Base-by-base conservation (phyloP, 2,113 vertebrate species). In the Desmodus rotundus region DNA sequence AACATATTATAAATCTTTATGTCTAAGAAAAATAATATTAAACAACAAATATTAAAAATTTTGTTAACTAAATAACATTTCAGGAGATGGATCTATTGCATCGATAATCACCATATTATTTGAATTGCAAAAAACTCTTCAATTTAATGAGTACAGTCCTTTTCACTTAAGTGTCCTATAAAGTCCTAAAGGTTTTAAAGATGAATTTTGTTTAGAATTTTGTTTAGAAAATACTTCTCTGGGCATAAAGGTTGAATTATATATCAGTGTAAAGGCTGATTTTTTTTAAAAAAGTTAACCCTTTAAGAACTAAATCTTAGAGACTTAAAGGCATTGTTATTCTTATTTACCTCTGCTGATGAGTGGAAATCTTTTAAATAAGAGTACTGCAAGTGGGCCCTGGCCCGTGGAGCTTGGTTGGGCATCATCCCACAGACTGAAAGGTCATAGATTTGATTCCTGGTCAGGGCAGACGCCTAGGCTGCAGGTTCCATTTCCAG, bases 21-120 rank as follows among this genome's bases (percentile, higher is more conserved):
- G 54, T 97, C 72, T 93, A 82, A 96, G 89, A 97, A 97, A 67
- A 85, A 82, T 91, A 87, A 78, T 81, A 90, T 91, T 87, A 96
- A 82, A 95, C 54, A 91, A 68, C 63, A 70, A 91, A 43, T 61
- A 91, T 72, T 87, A 67, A 74, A 89, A 97, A 81, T 94, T 94
- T 96, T 96, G 54, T 36, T 91, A 95, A 80, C 84, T 50, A 50
- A 97, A 89, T 84, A 94, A 83, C 87, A 70, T 89, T 96, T 67
- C 83, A 94, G 24, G 38, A 97, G 61, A 94, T 77, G n/a, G 74
- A 93, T 91, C 90, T 96, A 52, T 43, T 96, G 20, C 74, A 96
- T 38, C 67, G 54, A 92, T 95, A 96, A 94, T 98, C 98, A 97
- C 70, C 89, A 95, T 98, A 96, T 93, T 95, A 84, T 82, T 83